Conservation (phyloP, 2,113 vertebrate species). For the Myanophis thanlyinensis region DNA sequence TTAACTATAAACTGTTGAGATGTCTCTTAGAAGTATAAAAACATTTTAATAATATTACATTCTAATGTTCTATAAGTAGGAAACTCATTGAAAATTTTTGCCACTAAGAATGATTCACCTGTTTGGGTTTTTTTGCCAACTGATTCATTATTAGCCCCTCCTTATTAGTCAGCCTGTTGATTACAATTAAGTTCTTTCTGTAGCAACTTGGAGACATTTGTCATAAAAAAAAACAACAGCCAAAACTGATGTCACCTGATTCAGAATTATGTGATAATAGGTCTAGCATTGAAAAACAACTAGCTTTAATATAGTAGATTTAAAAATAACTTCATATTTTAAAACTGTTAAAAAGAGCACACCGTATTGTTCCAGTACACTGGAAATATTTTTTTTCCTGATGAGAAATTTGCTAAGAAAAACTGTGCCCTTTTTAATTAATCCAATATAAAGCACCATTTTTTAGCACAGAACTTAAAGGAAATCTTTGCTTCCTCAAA, state of each 20-base stretch:
- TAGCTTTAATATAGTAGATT: background rate
- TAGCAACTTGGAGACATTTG: background rate
- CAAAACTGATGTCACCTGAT: background rate
- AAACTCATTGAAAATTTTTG: background rate
- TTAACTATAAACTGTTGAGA: background rate
- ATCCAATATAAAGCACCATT: background rate
- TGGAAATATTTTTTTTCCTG: background rate
- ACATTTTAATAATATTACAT: background rate
- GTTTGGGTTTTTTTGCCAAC: background rate
- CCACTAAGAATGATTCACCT: background rate
- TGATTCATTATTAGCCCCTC: slow-evolving; percentile 14
- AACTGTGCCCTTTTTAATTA: background rate
- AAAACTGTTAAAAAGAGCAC: background rate
- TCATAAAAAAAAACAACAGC: background rate
- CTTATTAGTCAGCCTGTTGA: background rate
- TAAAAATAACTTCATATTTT: background rate
- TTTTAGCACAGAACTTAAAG: background rate
- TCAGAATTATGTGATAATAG: background rate
- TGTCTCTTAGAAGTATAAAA: background rate
- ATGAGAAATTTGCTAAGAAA: background rate
- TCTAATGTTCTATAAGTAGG: background rate
- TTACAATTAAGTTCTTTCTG: background rate
- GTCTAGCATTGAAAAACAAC: background rate
- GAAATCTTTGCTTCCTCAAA: background rate
- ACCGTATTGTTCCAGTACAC: background rate